phyloP scores from a whole-genome alignment of 1,140 invertebrate species.

The Coelopa frigida region DNA sequence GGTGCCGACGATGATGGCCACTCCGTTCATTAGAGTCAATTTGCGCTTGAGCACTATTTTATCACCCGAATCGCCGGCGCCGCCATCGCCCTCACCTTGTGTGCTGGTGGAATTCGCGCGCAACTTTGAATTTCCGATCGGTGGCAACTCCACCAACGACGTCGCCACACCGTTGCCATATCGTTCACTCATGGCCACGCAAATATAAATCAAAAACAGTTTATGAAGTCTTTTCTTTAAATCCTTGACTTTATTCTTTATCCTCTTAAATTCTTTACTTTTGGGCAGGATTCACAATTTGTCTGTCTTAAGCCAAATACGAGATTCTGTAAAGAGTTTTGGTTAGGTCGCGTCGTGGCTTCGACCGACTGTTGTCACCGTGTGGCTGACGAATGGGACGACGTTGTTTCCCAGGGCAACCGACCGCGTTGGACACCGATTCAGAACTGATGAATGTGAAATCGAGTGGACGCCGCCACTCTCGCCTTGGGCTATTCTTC shows the following conservation, averaged over 20 bases:
- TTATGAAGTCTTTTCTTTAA: background rate
- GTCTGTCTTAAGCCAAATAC: too few species aligned
- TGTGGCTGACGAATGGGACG: too few species aligned
- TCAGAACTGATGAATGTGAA: too few species aligned
- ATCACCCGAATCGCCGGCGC: background rate
- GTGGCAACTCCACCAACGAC: constrained; percentile 21
- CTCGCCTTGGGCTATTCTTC: too few species aligned
- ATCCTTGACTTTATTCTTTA: constrained; percentile 5
- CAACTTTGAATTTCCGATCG: background rate
- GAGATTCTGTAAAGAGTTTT: too few species aligned
- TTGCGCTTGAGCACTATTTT: constrained; percentile 68
- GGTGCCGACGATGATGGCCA: constrained; percentile 78
- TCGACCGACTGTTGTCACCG: too few species aligned
- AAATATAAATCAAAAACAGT: too few species aligned
- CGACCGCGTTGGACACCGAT: too few species aligned
- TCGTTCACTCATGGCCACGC: constrained; percentile 27
- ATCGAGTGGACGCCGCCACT: too few species aligned
- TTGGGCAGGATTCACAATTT: background rate
- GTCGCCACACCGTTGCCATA: constrained; percentile 39
- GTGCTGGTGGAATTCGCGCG: background rate
- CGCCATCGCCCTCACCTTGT: constrained; percentile 10
- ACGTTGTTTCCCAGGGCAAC: too few species aligned
- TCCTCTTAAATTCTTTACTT: background rate
- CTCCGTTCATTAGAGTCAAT: constrained; percentile 76
- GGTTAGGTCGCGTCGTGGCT: too few species aligned